Evolutionary conservation across 1,140 invertebrate species (phyloP).

Genomic region (Pseudomyrmex gracilis): DNA sequence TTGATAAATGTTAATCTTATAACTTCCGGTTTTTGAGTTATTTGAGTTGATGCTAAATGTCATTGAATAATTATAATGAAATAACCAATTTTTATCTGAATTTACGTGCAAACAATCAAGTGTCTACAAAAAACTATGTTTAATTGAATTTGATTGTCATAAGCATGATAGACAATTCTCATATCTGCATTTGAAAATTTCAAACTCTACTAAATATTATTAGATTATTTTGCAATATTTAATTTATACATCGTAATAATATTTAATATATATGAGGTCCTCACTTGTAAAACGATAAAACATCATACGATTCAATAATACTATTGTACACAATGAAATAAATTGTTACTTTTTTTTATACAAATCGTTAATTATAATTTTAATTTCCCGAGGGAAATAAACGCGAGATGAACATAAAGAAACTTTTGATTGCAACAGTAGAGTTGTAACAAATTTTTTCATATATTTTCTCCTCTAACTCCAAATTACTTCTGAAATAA

Average conservation of each 20-base stretch:
- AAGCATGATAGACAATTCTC: background rate
- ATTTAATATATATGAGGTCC: background rate
- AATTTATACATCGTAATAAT: slow-evolving; percentile 1
- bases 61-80: slow-evolving; percentile 19
- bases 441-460: background rate
- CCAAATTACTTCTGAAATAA: slow-evolving; percentile 15
- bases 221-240: slow-evolving; percentile 13
- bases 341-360: background rate
- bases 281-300: background rate
- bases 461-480: background rate
- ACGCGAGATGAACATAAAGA: background rate
- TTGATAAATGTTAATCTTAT: background rate
- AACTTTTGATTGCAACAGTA: slow-evolving; percentile 10
- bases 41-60: slow-evolving; percentile 18
- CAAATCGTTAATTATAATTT: background rate
- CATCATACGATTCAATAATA: background rate
- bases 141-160: slow-evolving; percentile 9
- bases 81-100: slow-evolving; percentile 16
- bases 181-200: slow-evolving; percentile 17
- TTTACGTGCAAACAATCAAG: background rate
- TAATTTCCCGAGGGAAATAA: background rate
- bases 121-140: background rate
- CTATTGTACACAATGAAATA: background rate
- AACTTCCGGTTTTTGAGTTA: background rate
- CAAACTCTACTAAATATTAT: background rate